Base-by-base conservation (phyloP, 2,797 vertebrate species). In the Mus caroli region DNA sequence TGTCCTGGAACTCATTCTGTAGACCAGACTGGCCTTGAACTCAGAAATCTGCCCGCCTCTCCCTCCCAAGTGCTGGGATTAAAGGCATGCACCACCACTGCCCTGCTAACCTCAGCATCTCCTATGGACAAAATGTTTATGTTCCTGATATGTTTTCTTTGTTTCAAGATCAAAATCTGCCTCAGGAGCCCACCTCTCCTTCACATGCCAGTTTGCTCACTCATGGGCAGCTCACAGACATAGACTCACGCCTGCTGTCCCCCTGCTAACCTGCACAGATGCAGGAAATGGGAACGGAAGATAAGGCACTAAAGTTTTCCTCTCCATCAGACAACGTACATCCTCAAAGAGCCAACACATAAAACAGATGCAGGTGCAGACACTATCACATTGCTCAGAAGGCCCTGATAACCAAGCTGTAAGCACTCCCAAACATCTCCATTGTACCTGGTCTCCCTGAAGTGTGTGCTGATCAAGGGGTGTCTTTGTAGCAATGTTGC, bases 401-500 rank as follows among this genome's bases (percentile, higher is more conserved):
- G 80, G 90, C 40, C 58, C 78, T 19, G 15, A 15, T 1, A 26
- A 46, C 6, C 26, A 34, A 58, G 34, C 37, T 0, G 15, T 20
- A 11, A 26, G 37, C 31, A 26, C n/a, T 17, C 56, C 64, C 60
- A 26, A 10, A 26, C 37, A 1, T 20, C 78, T 34, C 73, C 86
- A 6, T 82, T 46, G n/a, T 98, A 99, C 99, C 98, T 99, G 98
- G 69, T 99, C 98, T 82, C 98, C 98, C 83, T 99, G 98, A 4
- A 98, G 94, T 2, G 96, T 98, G 64, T 96, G 98, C 40, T 97
- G 98, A 97, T 99, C 99, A 0, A 94, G 69, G 1, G 96, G 98
- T 13, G 99, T 99, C 98, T 99, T 99, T 8, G 96, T 97, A 20
- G 98, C 99, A 14, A 99, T 98, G 83, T 99, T 99, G 97, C 99